Evolutionary conservation across 1,140 invertebrate genomes (phyloP), one percentile per base, ranked within the genome.

Genomic region (Drosophila orosa): DNA sequence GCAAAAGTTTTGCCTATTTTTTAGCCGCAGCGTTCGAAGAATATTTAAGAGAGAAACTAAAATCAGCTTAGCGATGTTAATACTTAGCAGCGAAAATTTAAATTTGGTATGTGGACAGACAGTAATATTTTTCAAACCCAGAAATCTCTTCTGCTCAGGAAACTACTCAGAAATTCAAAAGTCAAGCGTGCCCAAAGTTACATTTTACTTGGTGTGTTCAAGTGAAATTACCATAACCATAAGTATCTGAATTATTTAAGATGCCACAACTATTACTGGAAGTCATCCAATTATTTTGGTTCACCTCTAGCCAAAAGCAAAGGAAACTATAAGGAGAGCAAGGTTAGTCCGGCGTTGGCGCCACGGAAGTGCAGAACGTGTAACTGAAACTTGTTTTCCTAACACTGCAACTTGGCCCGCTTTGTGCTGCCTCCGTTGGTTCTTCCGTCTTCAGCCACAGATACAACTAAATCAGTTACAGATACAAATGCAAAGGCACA

Each of bases 341-440:
- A 83, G 76, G 78, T 78, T 82, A 48, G 60, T 31, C 40, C 42
- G 37, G 58, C 72, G 74, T 15, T 69, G 83, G 84, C 83, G 83
- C 84, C 83, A 83, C 80, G 83, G 84, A 87, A 87, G 79, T 87
- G 83, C 84, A 83, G 35, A 77, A 50, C 68, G 79, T 65, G 79
- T 80, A 83, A 74, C 83, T 80, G 75, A 89, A 87, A 89, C 72
- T 87, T 86, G 83, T 87, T 86, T 87, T 89, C 78, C 84, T 80
- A 77, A 50, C 76, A 79, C 59, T 87, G 83, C 76, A 89, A 62
- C 62, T 58, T 66, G 65, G 68, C 50, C 27, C 33, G 55, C 61
- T 63, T 63, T 63, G 48, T 62, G 35, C 72, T 25, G 54, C 10
- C 25, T 35, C 45, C 29, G 42, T 58, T 12, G 40, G 5, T 33